Evolutionary conservation across 2,888 invertebrate species (phyloP), one percentile per base, ranked within the genome.

Genomic region (Entomobrya proxima): DNA sequence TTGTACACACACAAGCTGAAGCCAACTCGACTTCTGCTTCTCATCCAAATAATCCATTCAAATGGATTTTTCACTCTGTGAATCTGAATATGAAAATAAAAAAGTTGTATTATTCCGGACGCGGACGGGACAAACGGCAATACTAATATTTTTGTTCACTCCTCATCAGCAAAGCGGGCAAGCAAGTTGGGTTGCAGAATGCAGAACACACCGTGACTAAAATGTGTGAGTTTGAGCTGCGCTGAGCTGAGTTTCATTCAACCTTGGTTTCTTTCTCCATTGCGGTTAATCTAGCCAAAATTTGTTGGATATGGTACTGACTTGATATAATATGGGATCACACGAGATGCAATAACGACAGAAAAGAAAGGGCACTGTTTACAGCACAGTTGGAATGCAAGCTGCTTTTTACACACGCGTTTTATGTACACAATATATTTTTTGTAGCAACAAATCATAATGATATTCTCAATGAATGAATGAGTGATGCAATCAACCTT

Each of bases 401-500:
- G n/a, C n/a, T n/a, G 11, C 24, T 7, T 52, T 52, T 52, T 21
- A 52, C n/a, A n/a, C n/a, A n/a, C n/a, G n/a, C n/a, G n/a, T n/a
- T n/a, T n/a, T n/a, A n/a, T n/a, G n/a, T 5, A 37, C 37, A 37
- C 37, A 37, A 37, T 37, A 37, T 37, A 6, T 37, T 37, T 37
- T 37, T 37, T 37, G 27, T 24, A 24, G 52, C 52, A 4, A 24
- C 52, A 35, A 18, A 24, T n/a, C n/a, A n/a, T n/a, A n/a, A n/a
- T n/a, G n/a, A 24, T 9, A 67, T 67, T 35, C 18, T 40, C 67
- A 72, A 30, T 47, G 72, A 72, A 44, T 77, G 77, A 77, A 77
- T 77, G 77, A 52, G 32, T 77, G 58, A 77, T 77, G 84, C 77
- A 84, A 84, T 84, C 84, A 84, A 84, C 84, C 84, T 78, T 84